These are phyloP conservation scores for Dryas iulia DNA, from an alignment of 1,140 invertebrate species.

Conservation along the genomic window DNA sequence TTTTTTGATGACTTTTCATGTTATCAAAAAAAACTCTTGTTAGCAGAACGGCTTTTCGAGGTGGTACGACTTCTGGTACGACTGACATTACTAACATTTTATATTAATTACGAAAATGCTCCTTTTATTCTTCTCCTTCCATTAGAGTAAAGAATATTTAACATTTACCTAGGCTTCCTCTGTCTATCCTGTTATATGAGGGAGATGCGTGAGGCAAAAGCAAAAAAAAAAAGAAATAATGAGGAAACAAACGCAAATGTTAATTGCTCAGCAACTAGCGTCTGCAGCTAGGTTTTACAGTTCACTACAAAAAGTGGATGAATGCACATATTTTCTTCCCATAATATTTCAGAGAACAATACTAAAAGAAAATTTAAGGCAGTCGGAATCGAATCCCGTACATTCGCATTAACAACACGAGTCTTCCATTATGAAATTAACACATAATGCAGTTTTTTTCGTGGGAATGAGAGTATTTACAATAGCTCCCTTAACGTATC, in stretches of 20 bases:
- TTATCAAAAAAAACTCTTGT: too few species aligned
- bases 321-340: background rate
- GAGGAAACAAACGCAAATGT: background rate
- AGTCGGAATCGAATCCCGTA: background rate
- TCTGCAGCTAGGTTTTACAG: background rate
- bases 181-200: too few species aligned
- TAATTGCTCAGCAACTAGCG: background rate
- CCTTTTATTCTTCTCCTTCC: too few species aligned
- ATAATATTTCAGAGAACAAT: slow-evolving; percentile 10
- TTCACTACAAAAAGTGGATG: background rate
- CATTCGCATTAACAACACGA: slow-evolving; percentile 26
- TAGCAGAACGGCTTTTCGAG: too few species aligned
- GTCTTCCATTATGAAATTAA: slow-evolving; percentile 47
- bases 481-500: slow-evolving; percentile 47
- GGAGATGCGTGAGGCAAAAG: too few species aligned
- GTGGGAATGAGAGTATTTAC: slow-evolving; percentile 53
- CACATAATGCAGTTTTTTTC: slow-evolving; percentile 46
- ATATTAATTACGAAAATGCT: too few species aligned
- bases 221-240: background rate
- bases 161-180: too few species aligned
- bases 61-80: too few species aligned
- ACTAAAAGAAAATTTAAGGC: slow-evolving; percentile 12
- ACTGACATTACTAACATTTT: too few species aligned
- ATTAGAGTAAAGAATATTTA: too few species aligned
- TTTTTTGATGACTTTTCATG: too few species aligned